Evolutionary conservation across 2,113 vertebrate genomes (phyloP).

Genomic region (Leuciscus idus): DNA sequence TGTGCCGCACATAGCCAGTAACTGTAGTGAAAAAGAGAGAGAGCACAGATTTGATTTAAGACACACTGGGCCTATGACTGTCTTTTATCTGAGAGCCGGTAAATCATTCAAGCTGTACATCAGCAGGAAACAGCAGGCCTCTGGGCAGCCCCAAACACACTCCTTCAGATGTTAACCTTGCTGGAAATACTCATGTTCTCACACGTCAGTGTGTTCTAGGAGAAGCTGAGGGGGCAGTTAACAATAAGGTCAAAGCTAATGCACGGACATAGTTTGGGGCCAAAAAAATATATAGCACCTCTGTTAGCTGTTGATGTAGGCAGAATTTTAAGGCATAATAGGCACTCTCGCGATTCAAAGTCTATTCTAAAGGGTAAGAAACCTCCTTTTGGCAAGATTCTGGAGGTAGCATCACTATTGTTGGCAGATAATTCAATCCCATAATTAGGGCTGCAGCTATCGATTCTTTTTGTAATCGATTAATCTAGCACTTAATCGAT

Average conservation of each 20-base stretch:
- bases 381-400: background rate
- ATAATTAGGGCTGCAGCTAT: too few species aligned
- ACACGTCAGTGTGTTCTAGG: conserved; percentile 23
- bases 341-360: background rate
- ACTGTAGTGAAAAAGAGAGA: conserved; percentile 10
- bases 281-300: background rate
- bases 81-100: conserved; percentile 80
- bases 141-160: conserved; percentile 46
- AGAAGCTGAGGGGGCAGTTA: background rate
- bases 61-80: conserved; percentile 75
- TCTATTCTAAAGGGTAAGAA: background rate
- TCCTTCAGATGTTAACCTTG: conserved; percentile 31
- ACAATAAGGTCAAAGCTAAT: conserved; percentile 36
- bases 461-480: too few species aligned
- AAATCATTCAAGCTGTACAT: conserved; percentile 79
- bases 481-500: too few species aligned
- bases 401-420: background rate
- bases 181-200: conserved; percentile 14
- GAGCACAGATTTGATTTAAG: conserved; percentile 73
- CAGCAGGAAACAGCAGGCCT: conserved; percentile 69
- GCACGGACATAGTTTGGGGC: background rate
- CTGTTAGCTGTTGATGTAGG: background rate
- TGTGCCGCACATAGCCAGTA: conserved; percentile 17
- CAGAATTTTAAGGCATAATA: background rate
- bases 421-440: background rate